Evolutionary conservation across 2,888 invertebrate genomes (phyloP).

Genomic region (Lumbricus terrestris): DNA sequence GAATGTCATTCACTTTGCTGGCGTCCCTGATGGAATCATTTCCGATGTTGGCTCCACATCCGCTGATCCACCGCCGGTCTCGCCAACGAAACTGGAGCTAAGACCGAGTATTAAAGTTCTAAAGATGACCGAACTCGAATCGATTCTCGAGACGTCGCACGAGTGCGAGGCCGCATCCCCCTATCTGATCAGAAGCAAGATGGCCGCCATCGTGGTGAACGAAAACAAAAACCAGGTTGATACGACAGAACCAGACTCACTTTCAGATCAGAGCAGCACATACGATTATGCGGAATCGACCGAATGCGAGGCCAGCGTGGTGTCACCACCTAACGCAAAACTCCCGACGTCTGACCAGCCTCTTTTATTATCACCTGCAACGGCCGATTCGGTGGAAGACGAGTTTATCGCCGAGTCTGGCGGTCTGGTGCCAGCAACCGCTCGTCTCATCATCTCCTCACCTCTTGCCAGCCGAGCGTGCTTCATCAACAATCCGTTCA

Average conservation of each 20-base stretch:
- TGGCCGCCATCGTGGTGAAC: not conserved
- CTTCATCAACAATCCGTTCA: slow-evolving; percentile 3
- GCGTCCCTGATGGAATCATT: not conserved
- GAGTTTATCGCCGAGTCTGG: not conserved
- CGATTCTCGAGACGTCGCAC: slow-evolving; percentile 6
- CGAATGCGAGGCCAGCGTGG: not conserved
- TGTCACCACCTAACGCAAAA: not conserved
- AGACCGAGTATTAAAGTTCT: not conserved
- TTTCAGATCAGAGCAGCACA: not conserved
- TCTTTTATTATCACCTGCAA: not conserved
- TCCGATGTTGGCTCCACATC: not conserved
- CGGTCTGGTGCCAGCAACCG: not conserved
- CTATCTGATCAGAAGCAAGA: not conserved
- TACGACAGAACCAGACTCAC: not conserved
- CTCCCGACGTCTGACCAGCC: not conserved
- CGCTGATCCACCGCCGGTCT: not conserved
- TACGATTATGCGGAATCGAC: not conserved
- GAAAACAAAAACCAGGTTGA: not conserved
- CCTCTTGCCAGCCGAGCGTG: not conserved
- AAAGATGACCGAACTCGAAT: not conserved
- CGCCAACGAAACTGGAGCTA: not conserved
- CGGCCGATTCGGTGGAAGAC: not conserved
- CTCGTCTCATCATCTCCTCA: not conserved
- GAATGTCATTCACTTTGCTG: not conserved
- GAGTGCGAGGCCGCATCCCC: not conserved